Evolutionary conservation across 1,140 invertebrate genomes (phyloP).

Genomic region (Drosophila takahashii): DNA sequence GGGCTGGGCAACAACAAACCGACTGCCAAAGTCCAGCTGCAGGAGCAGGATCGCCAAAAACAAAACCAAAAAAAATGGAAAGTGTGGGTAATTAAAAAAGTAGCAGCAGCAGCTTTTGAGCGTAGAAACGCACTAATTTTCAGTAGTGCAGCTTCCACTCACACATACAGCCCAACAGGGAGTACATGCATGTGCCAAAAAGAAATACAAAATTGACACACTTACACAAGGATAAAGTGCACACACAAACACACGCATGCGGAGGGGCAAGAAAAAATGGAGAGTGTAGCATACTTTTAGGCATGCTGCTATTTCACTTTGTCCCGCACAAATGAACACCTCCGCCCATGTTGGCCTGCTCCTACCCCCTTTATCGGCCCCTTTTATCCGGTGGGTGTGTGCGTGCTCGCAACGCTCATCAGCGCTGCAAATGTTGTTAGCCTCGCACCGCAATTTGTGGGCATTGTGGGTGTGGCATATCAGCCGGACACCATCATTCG

Average conservation of each 20-base stretch:
- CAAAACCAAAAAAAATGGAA: constrained; percentile 47
- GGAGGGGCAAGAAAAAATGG: constrained; percentile 43
- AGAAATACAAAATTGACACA: constrained; percentile 60
- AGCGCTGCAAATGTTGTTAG: constrained; percentile 73
- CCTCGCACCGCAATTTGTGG: constrained; percentile 78
- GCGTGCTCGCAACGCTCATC: constrained; percentile 53
- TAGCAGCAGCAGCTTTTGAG: constrained; percentile 77
- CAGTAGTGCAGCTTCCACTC: constrained; percentile 62
- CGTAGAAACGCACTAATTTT: constrained; percentile 81
- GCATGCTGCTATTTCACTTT: constrained; percentile 82
- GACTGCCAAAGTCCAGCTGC: constrained; percentile 52
- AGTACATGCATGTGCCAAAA: constrained; percentile 35
- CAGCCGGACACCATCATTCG: constrained; percentile 73
- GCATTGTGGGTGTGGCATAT: constrained; percentile 79
- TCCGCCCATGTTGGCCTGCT: constrained; percentile 25
- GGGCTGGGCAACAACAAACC: constrained; percentile 43
- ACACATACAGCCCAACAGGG: constrained; percentile 5
- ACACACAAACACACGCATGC: constrained; percentile 38
- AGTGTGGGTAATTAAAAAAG: constrained; percentile 83
- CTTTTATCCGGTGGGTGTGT: constrained; percentile 1
- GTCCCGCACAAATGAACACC: constrained; percentile 79
- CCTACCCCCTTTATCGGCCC: background rate
- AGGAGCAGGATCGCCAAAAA: constrained; percentile 23
- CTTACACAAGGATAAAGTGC: constrained; percentile 32
- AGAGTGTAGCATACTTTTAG: constrained; percentile 74